phyloP scores from a whole-genome alignment of 2,113 vertebrate genomes.

The Sisor rabdophorus region DNA sequence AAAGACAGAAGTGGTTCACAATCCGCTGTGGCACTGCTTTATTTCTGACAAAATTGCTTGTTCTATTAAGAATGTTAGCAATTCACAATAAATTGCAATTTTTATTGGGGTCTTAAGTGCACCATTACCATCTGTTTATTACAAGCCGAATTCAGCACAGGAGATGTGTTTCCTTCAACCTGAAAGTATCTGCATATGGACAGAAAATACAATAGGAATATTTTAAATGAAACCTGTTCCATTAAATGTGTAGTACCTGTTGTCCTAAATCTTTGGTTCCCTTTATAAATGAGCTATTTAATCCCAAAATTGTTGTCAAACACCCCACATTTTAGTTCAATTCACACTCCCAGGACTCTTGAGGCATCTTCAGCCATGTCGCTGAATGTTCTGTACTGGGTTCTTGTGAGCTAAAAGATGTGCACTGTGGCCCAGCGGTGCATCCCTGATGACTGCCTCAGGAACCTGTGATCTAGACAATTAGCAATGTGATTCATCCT shows the following conservation, averaged over 20 bases:
- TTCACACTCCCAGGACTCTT: conserved; percentile 17
- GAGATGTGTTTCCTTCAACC: not conserved
- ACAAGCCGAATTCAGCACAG: conserved; percentile 4
- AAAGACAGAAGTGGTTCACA: conserved; percentile 69
- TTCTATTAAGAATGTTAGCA: conserved; percentile 70
- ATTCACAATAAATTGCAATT: conserved; percentile 64
- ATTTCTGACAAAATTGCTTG: conserved; percentile 73
- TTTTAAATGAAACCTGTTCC: conserved; percentile 19
- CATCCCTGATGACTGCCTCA: conserved; percentile 20
- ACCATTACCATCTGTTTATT: conserved; percentile 42
- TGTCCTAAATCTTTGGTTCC: not conserved
- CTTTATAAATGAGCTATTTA: conserved; percentile 7
- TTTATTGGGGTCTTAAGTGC: conserved; percentile 60
- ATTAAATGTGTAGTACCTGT: not conserved
- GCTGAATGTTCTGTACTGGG: not conserved
- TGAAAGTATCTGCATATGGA: conserved; percentile 23
- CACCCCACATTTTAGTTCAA: conserved; percentile 14
- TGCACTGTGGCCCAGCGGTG: conserved; percentile 1
- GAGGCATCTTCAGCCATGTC: conserved; percentile 29
- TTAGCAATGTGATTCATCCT: conserved; percentile 43
- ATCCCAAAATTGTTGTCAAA: conserved; percentile 1
- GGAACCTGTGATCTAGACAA: conserved; percentile 42
- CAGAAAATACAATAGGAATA: conserved; percentile 14
- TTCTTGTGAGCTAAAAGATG: conserved; percentile 3
- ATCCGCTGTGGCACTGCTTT: conserved; percentile 70